Evolutionary conservation across 2,113 vertebrate species (phyloP), one percentile per base, ranked within the genome.

Genomic region (Grammomys dolichurus): DNA sequence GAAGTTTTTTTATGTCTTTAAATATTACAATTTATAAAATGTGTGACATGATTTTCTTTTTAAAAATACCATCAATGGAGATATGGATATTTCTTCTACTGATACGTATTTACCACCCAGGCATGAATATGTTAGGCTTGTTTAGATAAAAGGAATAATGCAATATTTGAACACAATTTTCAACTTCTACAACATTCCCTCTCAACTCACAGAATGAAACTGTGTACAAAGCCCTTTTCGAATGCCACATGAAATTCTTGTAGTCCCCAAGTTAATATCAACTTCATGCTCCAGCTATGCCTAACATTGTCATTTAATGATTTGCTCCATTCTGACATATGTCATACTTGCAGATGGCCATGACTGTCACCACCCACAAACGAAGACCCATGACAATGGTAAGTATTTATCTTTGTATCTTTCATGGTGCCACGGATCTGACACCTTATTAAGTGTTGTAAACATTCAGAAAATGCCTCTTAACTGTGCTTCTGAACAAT

Each of bases 1-100:
- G 7, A 67, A 63, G 1, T 1, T 65, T 89, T 54, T 80, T 81
- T 69, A 85, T 72, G 12, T 33, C 91, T 96, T 81, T 65, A 89
- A 94, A 89, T 73, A 10, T 77, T 95, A 91, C 3, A 69, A 43
- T 60, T 93, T 70, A 93, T 97, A 58, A 91, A 91, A 87, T 85
- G 0, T 6, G 78, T 67, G 14, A 7, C 36, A 87, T 6, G 9
- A 22, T 69, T 95, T 94, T 77, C 58, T 73, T 86, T 69, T 81
- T 46, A 76, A 87, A 94, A 87, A 14, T 65, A 73, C 16, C 26
- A 90, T 69, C 48, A 89, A 51, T 69, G 86, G 46, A 28, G 94
- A 94, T 80, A 76, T 22, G 11, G 36, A 14, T 54, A 82, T 80
- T 93, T 46, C 63, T 63, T 73, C 9, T 90, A 88, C 78, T 28